Evolutionary conservation across 2,797 vertebrate species (phyloP).

Genomic region (Leuciscus waleckii): DNA sequence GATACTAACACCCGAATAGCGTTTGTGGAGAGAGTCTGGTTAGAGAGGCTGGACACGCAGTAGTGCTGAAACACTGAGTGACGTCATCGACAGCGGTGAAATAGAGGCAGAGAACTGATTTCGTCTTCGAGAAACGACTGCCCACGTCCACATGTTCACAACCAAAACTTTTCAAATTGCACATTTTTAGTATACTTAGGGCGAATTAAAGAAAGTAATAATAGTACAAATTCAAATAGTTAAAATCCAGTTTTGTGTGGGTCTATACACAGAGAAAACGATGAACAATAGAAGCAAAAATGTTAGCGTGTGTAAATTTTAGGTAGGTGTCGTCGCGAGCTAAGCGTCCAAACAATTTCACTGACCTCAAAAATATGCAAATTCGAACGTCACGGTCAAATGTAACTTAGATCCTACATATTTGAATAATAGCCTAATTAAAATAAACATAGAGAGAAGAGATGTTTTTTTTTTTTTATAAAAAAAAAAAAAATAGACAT

Average conservation of each 20-base stretch:
- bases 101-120: not conserved
- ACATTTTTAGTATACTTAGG: not conserved
- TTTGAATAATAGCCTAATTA: too few relatives aligned
- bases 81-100: slow-evolving; percentile 9
- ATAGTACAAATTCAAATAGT: too few relatives aligned
- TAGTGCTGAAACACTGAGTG: slow-evolving; percentile 34
- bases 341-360: not conserved
- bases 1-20: not conserved
- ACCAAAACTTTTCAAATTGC: not conserved
- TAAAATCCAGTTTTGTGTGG: too few relatives aligned
- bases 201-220: too few relatives aligned
- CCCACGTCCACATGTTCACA: not conserved
- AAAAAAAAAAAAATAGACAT: too few relatives aligned
- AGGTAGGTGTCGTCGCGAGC: not conserved
- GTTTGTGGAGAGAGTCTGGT: not conserved
- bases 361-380: too few relatives aligned
- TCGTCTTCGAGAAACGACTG: not conserved
- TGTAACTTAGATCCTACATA: not conserved
- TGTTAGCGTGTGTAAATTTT: not conserved
- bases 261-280: not conserved
- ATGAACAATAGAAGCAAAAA: not conserved
- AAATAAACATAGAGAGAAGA: too few relatives aligned
- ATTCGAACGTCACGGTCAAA: not conserved
- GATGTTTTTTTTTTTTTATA: too few relatives aligned
- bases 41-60: slow-evolving; percentile 34